Percentiles rank a stretch among this genome's conserved stretches.
Conservation (phyloP, 2,888 invertebrate species). For the Epinotia bilunana region DNA sequence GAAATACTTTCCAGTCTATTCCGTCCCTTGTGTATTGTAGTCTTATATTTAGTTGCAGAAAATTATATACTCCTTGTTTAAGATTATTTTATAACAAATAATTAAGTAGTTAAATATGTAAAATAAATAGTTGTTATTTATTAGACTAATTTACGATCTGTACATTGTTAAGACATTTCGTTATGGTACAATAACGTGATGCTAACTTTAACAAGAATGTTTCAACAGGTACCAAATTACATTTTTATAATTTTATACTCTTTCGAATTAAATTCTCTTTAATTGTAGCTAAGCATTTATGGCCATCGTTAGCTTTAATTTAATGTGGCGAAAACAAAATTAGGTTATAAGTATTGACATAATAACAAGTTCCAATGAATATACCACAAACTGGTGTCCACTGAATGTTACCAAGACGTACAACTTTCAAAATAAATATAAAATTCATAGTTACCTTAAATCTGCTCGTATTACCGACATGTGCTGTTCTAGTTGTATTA, state of each 20-base stretch:
- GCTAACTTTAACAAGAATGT: conserved; percentile 21
- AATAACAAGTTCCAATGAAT: conserved; percentile 42
- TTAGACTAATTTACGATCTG: conserved; percentile 38
- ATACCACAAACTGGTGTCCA: conserved; percentile 50
- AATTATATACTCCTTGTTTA: conserved; percentile 42
- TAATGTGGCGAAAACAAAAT: conserved; percentile 45
- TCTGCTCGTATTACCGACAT: not conserved
- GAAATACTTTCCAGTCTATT: conserved; percentile 22
- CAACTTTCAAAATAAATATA: conserved; percentile 29
- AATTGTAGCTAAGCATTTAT: conserved; percentile 56
- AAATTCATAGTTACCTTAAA: conserved; percentile 20
- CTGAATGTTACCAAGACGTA: conserved; percentile 61
- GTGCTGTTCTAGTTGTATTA: conserved; percentile 29
- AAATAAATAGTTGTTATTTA: conserved; percentile 41
- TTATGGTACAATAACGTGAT: conserved; percentile 3
- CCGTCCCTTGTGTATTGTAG: conserved; percentile 29
- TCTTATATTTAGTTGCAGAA: conserved; percentile 28
- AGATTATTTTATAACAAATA: conserved; percentile 12
- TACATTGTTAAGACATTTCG: conserved; percentile 27
- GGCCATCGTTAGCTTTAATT: conserved; percentile 78
- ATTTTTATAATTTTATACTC: conserved; percentile 46
- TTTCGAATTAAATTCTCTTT: conserved; percentile 30
- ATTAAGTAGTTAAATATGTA: conserved; percentile 35
- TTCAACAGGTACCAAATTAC: conserved; percentile 43
- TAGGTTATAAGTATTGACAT: conserved; percentile 35